Evolutionary conservation across 1,140 invertebrate genomes (phyloP), one percentile per base, ranked within the genome.

Genomic region (Nephotettix cincticeps): DNA sequence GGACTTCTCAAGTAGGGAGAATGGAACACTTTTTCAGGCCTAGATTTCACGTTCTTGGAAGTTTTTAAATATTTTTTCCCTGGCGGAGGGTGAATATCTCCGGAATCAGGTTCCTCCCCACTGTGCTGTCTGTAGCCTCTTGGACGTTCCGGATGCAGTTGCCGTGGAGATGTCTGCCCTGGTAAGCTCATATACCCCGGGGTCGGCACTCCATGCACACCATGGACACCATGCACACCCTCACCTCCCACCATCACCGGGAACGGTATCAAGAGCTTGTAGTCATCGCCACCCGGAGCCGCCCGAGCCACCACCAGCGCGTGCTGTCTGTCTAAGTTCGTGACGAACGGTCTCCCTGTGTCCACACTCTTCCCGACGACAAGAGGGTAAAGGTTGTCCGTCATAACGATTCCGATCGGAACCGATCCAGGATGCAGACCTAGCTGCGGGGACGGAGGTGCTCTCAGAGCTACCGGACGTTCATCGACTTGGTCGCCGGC

Each of bases 351-450:
- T 23, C 28, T 25, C 56, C 56, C 56, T 1, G 56, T 6, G 9
- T 61, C 56, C 56, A 29, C 56, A n/a, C 28, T 61, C n/a, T 29
- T 61, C 4, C 56, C 56, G 56, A 61, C 56, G 11, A 61, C 56
- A 9, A 61, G 25, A 25, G 56, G 56, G 23, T 61, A 61, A 1
- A 61, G 25, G 25, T 28, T 61, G 27, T 61, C 56, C 2, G 56
- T 6, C 13, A 61, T 13, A 9, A 61, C 28, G 13, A 61, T 23
- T 11, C 56, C 56, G 13, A 61, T 6, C 13, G 56, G 56, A 27
- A 61, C 25, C 6, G 23, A 9, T 6, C 23, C 23, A 14, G 25
- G 23, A 25, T 21, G 25, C 25, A 21, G 13, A 14, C 25, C 4
- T 3, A 27, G 9, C 6, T 25, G 6, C 2, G 14, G 21, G n/a